Evolutionary conservation across 2,888 invertebrate species (phyloP).

Genomic region (Plusia festucae): DNA sequence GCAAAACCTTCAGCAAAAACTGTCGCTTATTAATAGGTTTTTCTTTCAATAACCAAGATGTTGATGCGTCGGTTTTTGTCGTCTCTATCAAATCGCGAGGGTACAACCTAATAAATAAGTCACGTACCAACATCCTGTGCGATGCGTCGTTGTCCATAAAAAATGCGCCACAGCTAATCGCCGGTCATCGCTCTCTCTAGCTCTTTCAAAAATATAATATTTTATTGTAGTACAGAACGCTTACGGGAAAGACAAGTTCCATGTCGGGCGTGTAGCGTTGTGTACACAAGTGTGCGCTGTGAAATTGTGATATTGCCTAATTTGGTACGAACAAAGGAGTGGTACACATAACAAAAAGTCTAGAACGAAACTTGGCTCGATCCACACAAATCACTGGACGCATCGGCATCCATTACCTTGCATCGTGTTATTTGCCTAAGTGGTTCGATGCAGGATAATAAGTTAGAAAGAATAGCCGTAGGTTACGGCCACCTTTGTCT

Average conservation of each 20-base stretch:
- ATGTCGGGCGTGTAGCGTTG: slow-evolving; percentile 67
- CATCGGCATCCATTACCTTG: slow-evolving; percentile 66
- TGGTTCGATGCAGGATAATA: slow-evolving; percentile 72
- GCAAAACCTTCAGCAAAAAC: slow-evolving; percentile 50
- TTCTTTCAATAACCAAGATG: slow-evolving; percentile 48
- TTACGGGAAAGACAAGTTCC: slow-evolving; percentile 78
- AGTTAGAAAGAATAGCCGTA: slow-evolving; percentile 71
- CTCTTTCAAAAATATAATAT: slow-evolving; percentile 71
- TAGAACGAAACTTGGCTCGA: slow-evolving; percentile 38
- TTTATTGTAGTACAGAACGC: slow-evolving; percentile 64
- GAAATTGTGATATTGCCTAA: slow-evolving; percentile 75
- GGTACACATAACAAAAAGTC: slow-evolving; percentile 51
- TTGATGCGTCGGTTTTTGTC: slow-evolving; percentile 58
- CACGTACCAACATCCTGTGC: slow-evolving; percentile 83
- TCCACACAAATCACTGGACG: slow-evolving; percentile 63
- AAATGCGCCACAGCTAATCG: slow-evolving; percentile 82
- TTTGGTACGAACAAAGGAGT: slow-evolving; percentile 65
- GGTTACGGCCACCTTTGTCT: slow-evolving; percentile 70
- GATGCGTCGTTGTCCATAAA: slow-evolving; percentile 69
- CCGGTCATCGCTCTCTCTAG: slow-evolving; percentile 82
- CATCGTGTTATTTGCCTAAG: slow-evolving; percentile 78
- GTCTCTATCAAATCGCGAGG: slow-evolving; percentile 62
- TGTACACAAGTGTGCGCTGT: slow-evolving; percentile 77
- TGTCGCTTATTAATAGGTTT: slow-evolving; percentile 49
- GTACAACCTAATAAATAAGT: slow-evolving; percentile 74